phyloP scores from a whole-genome alignment of 2,113 vertebrate genomes.

The Hystrix cristata region DNA sequence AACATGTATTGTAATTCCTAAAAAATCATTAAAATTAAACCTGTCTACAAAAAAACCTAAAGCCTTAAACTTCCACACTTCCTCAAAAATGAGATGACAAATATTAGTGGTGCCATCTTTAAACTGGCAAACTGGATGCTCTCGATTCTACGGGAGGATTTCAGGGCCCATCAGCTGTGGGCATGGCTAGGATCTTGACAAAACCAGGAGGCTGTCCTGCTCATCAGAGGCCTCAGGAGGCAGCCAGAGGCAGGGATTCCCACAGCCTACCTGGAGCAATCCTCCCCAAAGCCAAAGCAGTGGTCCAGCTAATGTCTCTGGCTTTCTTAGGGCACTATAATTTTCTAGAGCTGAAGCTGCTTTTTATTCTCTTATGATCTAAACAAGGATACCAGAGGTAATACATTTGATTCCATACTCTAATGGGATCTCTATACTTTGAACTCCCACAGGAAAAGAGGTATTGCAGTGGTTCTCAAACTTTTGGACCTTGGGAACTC shows the following conservation, averaged over 20 bases:
- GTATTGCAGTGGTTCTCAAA: background rate
- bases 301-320: background rate
- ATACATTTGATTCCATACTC: background rate
- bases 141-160: background rate
- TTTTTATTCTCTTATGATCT: background rate
- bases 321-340: background rate
- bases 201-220: background rate
- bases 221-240: background rate
- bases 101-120: background rate
- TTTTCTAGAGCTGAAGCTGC: background rate
- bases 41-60: slow-evolving; percentile 21
- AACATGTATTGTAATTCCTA: background rate
- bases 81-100: background rate
- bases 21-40: background rate
- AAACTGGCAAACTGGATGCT: background rate
- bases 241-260: background rate
- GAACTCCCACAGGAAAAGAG: background rate
- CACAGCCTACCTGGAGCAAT: background rate
- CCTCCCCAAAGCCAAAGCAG: background rate
- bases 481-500: background rate
- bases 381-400: background rate
- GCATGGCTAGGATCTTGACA: background rate
- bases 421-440: background rate
- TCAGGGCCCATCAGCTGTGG: background rate
- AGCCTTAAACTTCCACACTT: background rate